Evolutionary conservation across 1,140 invertebrate species (phyloP).

Genomic region (Philotrypesis tridentata): DNA sequence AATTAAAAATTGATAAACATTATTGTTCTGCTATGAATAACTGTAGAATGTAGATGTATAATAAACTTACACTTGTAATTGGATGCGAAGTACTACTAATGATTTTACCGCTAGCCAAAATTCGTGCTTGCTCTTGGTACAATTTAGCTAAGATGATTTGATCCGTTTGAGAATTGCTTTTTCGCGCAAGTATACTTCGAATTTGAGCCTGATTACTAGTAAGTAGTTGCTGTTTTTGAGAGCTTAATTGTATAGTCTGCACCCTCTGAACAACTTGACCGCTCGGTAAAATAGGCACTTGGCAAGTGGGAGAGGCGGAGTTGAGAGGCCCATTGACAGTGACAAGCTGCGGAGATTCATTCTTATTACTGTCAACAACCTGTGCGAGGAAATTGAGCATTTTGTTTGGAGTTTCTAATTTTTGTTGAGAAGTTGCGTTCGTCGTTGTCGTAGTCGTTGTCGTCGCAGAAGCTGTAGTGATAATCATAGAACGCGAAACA

Average conservation of each 20-base stretch:
- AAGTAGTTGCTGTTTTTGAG: slow-evolving; percentile 68
- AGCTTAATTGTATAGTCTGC: slow-evolving; percentile 67
- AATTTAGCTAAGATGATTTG: slow-evolving; percentile 71
- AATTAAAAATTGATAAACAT: slow-evolving; percentile 3
- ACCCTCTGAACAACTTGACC: slow-evolving; percentile 67
- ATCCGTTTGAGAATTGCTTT: slow-evolving; percentile 68
- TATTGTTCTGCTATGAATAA: neutral
- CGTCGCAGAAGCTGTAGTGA: slow-evolving; percentile 19
- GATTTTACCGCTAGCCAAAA: slow-evolving; percentile 75
- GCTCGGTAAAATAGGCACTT: slow-evolving; percentile 59
- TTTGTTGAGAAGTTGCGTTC: slow-evolving; percentile 56
- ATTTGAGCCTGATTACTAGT: slow-evolving; percentile 74
- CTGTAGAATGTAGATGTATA: neutral
- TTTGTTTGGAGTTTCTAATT: slow-evolving; percentile 60
- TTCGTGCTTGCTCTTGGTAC: slow-evolving; percentile 75
- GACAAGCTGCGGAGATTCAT: slow-evolving; percentile 57
- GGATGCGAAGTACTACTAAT: slow-evolving; percentile 66
- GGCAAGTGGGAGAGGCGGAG: slow-evolving; percentile 55
- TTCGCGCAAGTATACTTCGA: slow-evolving; percentile 68
- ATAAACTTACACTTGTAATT: slow-evolving; percentile 39
- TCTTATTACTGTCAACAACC: slow-evolving; percentile 63
- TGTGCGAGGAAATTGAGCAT: slow-evolving; percentile 57
- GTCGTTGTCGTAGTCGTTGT: slow-evolving; percentile 46
- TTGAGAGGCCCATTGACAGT: slow-evolving; percentile 58
- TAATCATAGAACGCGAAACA: slow-evolving; percentile 59